Conservation (phyloP, 2,113 vertebrate species). For the Poecilia latipinna region DNA sequence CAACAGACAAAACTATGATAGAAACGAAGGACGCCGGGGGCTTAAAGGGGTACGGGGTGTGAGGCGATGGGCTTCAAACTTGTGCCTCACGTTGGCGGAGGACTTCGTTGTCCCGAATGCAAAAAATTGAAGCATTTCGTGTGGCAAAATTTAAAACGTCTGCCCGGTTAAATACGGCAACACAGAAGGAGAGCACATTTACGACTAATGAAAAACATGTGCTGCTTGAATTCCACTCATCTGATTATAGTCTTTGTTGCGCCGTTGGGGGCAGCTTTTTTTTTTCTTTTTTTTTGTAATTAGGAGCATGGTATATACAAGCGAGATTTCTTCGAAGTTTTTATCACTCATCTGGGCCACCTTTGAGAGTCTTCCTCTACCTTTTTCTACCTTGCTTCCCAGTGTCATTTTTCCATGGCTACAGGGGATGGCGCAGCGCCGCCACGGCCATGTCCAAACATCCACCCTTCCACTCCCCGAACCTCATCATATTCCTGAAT, state of each 20-base stretch:
- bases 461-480: no score
- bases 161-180: slow-evolving; percentile 54
- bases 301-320: slow-evolving; percentile 37
- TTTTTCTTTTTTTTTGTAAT: slow-evolving; percentile 13
- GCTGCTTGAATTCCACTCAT: slow-evolving; percentile 65
- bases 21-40: slow-evolving; percentile 65
- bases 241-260: slow-evolving; percentile 42
- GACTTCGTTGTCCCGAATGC: slow-evolving; percentile 49
- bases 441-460: slow-evolving; percentile 65
- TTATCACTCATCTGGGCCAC: slow-evolving; percentile 16
- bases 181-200: slow-evolving; percentile 31
- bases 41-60: slow-evolving; percentile 48
- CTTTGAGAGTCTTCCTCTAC: slow-evolving; percentile 33
- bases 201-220: slow-evolving; percentile 69
- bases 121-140: slow-evolving; percentile 39
- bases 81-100: slow-evolving; percentile 35
- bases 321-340: slow-evolving; percentile 30
- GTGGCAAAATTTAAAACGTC: slow-evolving; percentile 42
- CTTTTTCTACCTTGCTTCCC: slow-evolving; percentile 38
- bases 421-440: slow-evolving; percentile 44
- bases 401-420: slow-evolving; percentile 68
- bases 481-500: slow-evolving; percentile 44
- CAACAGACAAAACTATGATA: slow-evolving; percentile 82
- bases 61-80: slow-evolving; percentile 66
- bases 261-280: slow-evolving; percentile 12